Percentiles rank a stretch among this genome's conserved stretches.
Conservation (phyloP, 1,140 invertebrate genomes). For the Drosophila truncata region DNA sequence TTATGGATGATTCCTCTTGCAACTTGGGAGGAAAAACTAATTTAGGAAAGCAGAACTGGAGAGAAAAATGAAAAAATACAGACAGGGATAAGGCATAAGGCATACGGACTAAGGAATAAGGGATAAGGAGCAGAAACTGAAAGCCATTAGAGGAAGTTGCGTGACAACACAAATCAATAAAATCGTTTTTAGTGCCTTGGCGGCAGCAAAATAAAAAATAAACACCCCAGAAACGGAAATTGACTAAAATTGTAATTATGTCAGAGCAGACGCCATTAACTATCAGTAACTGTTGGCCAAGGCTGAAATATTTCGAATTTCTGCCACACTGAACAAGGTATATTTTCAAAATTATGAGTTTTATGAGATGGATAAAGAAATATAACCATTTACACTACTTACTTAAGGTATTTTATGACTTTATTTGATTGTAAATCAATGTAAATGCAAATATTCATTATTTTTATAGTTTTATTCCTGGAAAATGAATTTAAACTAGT, state of each 20-base stretch:
- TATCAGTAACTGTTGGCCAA: constrained; percentile 18
- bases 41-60: constrained; percentile 19
- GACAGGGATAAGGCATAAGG: background rate
- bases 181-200: constrained; percentile 59
- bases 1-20: constrained; percentile 48
- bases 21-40: constrained; percentile 26
- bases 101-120: background rate
- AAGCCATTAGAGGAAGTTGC: constrained; percentile 62
- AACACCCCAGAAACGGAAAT: constrained; percentile 68
- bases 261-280: constrained; percentile 67
- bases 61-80: background rate
- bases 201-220: constrained; percentile 54
- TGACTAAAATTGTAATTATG: constrained; percentile 85
- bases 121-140: background rate
- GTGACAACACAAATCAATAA: constrained; percentile 81
- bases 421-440: background rate
- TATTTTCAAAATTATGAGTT: background rate
- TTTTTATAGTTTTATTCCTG: background rate
- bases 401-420: background rate
- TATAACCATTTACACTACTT: no score
- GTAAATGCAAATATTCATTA: background rate
- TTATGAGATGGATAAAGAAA: no score
- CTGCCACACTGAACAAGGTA: background rate
- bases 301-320: background rate
- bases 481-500: background rate